Base-by-base conservation (phyloP, 2,888 invertebrate species). In the Thecocarcelia acutangulata region DNA sequence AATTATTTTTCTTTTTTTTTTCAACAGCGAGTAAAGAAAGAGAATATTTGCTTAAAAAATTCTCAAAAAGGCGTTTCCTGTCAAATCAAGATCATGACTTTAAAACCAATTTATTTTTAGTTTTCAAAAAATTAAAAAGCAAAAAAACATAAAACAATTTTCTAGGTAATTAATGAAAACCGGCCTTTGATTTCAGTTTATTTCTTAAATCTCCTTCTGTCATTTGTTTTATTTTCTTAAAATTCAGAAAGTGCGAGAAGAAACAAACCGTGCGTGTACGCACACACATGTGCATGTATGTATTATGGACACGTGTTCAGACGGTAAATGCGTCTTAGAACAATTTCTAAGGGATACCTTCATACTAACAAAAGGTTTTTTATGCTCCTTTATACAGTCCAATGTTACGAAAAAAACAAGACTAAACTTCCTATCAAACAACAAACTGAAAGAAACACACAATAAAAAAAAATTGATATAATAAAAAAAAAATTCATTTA, bases 231-330 rank as follows among this genome's bases (percentile, higher is more conserved):
- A n/a, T 54, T 37, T 40, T 17, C 17, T 40, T 19, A 11, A 59
- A 59, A 58, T 24, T 24, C 0, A 63, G 33, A 74, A 12, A 48
- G 5, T 28, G 33, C 17, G 13, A 44, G 21, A 40, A 11, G 13
- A 54, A 63, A 54, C 46, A 24, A 15, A 33, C n/a, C 0, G 9
- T 17, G 9, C 19, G n/a, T n/a, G n/a, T n/a, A n/a, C n/a, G n/a
- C n/a, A 24, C 33, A 33, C 8, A 8, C 33, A 33, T 33, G 9
- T 9, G 9, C 8, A 33, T 9, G 9, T 33, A 8, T 33, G 33
- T 33, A 8, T 8, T 69, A 86, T 80, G 86, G 87, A 89, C 89
- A 90, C 90, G 90, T 90, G 89, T 88, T 87, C 87, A 84, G 83
- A 87, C 87, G 88, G 87, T 59, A 66, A 3, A 6, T 2, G 33